Evolutionary conservation across 2,797 vertebrate genomes (phyloP).

Genomic region (Capromys pilorides): DNA sequence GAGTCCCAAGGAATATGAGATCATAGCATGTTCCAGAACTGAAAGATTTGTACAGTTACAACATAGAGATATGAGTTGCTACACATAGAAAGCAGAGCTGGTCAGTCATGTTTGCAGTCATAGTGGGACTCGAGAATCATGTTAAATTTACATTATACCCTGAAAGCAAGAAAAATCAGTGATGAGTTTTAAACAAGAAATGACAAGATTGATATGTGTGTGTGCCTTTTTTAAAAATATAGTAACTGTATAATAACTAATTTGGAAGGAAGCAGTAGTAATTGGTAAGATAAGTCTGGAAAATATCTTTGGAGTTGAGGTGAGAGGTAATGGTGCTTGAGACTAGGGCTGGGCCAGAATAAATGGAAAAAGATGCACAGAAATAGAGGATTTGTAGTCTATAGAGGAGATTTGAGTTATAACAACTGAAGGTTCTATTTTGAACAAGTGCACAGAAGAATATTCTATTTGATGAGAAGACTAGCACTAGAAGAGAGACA

Average conservation of each 20-base stretch:
- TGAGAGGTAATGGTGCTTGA: neutral
- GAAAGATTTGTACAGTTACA: conserved; percentile 31
- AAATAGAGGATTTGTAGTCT: neutral
- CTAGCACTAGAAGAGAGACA: neutral
- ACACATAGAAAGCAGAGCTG: neutral
- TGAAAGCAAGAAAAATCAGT: conserved; percentile 22
- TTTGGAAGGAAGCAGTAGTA: neutral
- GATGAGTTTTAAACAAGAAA: neutral
- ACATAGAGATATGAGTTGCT: neutral
- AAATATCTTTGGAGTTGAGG: neutral
- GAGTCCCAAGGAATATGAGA: neutral
- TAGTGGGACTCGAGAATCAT: neutral
- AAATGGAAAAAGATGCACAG: neutral
- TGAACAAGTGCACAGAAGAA: neutral
- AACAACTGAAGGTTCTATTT: neutral
- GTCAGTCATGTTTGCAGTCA: neutral
- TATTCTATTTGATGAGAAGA: neutral
- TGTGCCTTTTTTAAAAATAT: neutral
- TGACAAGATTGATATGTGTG: neutral
- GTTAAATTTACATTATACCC: conserved; percentile 26
- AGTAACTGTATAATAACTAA: neutral
- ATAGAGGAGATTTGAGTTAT: neutral
- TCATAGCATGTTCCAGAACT: neutral
- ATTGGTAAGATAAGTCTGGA: neutral
- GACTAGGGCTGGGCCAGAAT: neutral